Base-by-base conservation (phyloP, 1,140 invertebrate species). In the Megathymus violae region DNA sequence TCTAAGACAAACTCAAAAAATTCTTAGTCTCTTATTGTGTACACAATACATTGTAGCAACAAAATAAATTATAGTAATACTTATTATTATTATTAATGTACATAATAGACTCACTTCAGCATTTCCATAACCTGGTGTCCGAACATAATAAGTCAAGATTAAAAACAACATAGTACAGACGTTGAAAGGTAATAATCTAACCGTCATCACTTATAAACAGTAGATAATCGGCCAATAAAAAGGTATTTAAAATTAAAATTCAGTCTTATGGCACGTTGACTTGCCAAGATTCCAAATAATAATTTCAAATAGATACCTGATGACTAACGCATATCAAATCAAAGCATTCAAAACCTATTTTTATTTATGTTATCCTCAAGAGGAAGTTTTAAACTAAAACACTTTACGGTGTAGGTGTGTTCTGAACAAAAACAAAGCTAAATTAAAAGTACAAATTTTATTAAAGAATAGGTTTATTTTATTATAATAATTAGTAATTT, bases 71-170 rank as follows among this genome's bases (percentile, higher is more conserved):
- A n/a, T n/a, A n/a, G n/a, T n/a, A n/a, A n/a, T n/a, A n/a, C n/a
- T n/a, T n/a, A n/a, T n/a, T n/a, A n/a, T n/a, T n/a, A n/a, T n/a
- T n/a, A n/a, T n/a, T n/a, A n/a, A n/a, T n/a, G n/a, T n/a, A n/a
- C n/a, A n/a, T n/a, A n/a, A n/a, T n/a, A n/a, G n/a, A n/a, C n/a
- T n/a, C n/a, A 48, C 46, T 13, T 48, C 5, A 13, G 44, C 22
- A n/a, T 31, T 15, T 31, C 9, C 46, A 14, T 48, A 48, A 10
- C 22, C 14, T 13, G 13, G 25, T 13, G 31, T 31, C 6, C 11
- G 27, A 48, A 48, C 22, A 48, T 48, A 14, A 31, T 48, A 48
- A 3, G 46, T 27, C 14, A 48, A 31, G 31, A 31, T 27, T 14
- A 31, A 48, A 15, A 48, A 48, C 11, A 25, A 31, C 11, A 48